Base-by-base conservation (phyloP, 2,888 invertebrate genomes). In the Zelleria hepariella region DNA sequence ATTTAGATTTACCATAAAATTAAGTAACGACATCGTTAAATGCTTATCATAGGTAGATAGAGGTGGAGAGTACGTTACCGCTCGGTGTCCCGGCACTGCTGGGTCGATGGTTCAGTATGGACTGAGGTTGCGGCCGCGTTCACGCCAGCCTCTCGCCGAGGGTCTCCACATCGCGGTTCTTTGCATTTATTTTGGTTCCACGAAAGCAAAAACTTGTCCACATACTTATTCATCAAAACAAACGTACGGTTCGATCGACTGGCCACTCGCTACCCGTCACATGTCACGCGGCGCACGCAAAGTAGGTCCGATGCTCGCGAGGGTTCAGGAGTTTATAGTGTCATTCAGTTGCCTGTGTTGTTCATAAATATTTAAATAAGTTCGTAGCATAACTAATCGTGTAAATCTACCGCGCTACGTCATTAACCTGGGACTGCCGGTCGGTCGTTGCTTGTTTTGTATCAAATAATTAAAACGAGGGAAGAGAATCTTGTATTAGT, bases 61-160 rank as follows among this genome's bases (percentile, higher is more conserved):
- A 64, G 66, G 63, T 65, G 65, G 62, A 66, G 63, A 67, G 67
- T 63, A 76, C 80, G 69, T 79, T 82, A 80, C 80, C 73, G 68
- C 67, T 67, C 64, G 63, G 58, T 64, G 66, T 68, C n/a, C n/a
- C n/a, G 70, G 70, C 74, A 68, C 75, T 71, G 32, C 32, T 2
- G 32, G 4, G 32, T 10, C 32, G 32, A 4, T 42, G 32, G 32
- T 42, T 42, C 32, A 42, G 15, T 42, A 42, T 15, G 69, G 72
- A 80, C 76, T 77, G 77, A 74, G 67, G 68, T 68, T 66, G 64
- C 64, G 64, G 60, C 60, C 61, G 57, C 60, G 49, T 60, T 62
- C 60, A 60, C 64, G 24, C 20, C 62, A 63, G 65, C 61, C 66
- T 64, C 65, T 68, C 68, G 62, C 63, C 66, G 62, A 72, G 74